Evolutionary conservation across 2,113 vertebrate genomes (phyloP), one percentile per base, ranked within the genome.

Genomic region (Scolopax mira): DNA sequence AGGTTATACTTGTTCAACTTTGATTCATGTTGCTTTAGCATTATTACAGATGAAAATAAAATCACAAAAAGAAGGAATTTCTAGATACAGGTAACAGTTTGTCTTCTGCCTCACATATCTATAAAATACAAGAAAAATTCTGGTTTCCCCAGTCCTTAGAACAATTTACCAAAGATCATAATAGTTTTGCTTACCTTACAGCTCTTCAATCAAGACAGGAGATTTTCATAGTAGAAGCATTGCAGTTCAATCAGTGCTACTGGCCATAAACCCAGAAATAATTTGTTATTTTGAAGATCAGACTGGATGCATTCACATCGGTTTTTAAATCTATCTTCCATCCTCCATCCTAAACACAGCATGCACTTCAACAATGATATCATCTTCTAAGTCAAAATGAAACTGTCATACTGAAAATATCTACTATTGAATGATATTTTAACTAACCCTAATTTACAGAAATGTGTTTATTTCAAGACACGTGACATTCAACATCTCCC

Each of bases 241-340:
- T 62, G 11, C 51, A 27, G 18, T 60, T 64, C n/a, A 79, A 55
- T 71, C 42, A 75, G 15, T 39, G 23, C 30, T 42, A 30, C 22
- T 70, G 49, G n/a, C 42, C 31, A 71, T 78, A 84, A 71, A 94
- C 25, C 3, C 60, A 82, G 42, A 93, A 91, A 84, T 58, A 87
- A 83, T 83, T 86, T 54, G 16, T n/a, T 81, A 25, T 67, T 89
- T 89, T 71, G 39, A 75, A 93, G 61, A 25, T 55, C 61, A 42
- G 12, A 57, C 15, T 67, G 17, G 12, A 62, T 60, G 44, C 3
- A n/a, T 81, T 79, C 37, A 46, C 9, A 42, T 60, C 13, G 60
- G 18, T 75, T 78, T 91, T 54, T 54, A 58, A 57, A 84, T 87
- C 37, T 74, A 28, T 60, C 44, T 75, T 22, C 25, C 69, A 22